Conservation (phyloP, 2,888 invertebrate species). For the Gnatocerus cornutus region DNA sequence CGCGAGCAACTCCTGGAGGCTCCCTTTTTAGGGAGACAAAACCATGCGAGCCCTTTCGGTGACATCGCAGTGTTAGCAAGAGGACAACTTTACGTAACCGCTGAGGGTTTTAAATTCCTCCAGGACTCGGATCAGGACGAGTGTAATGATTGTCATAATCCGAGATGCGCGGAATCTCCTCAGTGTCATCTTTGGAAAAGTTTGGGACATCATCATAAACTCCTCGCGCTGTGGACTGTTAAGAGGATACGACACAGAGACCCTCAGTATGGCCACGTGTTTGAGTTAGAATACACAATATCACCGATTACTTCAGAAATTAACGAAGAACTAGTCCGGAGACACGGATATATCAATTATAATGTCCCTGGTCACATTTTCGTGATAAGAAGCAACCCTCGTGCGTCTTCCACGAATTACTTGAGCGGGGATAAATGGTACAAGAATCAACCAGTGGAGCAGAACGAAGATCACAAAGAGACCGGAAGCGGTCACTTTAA, state of each 20-base stretch:
- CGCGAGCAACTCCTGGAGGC: constrained; percentile 61
- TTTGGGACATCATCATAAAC: constrained; percentile 62
- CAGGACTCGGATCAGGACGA: constrained; percentile 69
- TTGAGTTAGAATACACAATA: constrained; percentile 81
- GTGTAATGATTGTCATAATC: constrained; percentile 70
- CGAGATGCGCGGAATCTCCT: constrained; percentile 33
- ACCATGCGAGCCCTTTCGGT: constrained; percentile 74
- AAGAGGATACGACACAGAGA: constrained; percentile 80
- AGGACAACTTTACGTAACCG: constrained; percentile 75
- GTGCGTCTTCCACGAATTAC: constrained; percentile 21
- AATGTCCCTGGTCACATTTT: constrained; percentile 77
- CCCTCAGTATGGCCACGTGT: constrained; percentile 71
- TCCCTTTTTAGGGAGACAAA: constrained; percentile 64
- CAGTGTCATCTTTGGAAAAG: constrained; percentile 43
- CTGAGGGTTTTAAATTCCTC: constrained; percentile 74
- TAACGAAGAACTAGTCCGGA: constrained; percentile 60
- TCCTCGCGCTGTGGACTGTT: constrained; percentile 81
- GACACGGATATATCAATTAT: constrained; percentile 70
- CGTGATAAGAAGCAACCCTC: constrained; percentile 71
- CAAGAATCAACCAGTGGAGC: constrained; percentile 15
- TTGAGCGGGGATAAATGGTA: constrained; percentile 27
- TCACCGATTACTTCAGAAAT: constrained; percentile 72
- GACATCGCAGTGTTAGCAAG: constrained; percentile 79
- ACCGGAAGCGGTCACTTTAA: constrained; percentile 23
- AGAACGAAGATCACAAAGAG: constrained; percentile 30